Evolutionary conservation across 2,888 invertebrate species (phyloP).

Genomic region (Prosopocoilus inquinatus): DNA sequence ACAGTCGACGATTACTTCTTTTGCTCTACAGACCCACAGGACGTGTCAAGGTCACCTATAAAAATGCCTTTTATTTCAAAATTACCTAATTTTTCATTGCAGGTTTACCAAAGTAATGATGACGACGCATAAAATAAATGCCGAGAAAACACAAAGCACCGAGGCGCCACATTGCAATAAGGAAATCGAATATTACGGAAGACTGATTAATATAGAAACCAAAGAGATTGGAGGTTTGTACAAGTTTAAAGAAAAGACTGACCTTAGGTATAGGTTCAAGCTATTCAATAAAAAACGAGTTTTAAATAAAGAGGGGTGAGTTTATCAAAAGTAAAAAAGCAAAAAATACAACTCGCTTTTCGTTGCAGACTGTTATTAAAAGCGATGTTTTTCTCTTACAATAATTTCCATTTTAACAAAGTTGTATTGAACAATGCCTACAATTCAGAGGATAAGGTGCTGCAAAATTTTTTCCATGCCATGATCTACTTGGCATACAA

Average conservation of each 20-base stretch:
- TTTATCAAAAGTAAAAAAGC: not conserved
- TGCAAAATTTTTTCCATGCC: not conserved
- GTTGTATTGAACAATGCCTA: not conserved
- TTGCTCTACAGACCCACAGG: conserved; percentile 15
- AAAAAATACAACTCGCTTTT: not conserved
- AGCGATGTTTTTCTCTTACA: not conserved
- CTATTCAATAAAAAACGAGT: not conserved
- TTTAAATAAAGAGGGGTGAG: not conserved
- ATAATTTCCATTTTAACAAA: conserved; percentile 1
- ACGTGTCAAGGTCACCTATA: conserved; percentile 10
- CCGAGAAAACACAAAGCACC: conserved; percentile 16
- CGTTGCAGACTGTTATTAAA: not conserved
- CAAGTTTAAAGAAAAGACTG: not conserved
- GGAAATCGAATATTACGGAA: conserved; percentile 18
- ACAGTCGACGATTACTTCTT: conserved; percentile 26
- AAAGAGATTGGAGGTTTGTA: conserved; percentile 14
- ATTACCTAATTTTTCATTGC: not conserved
- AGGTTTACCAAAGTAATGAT: conserved; percentile 19
- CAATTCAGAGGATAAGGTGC: not conserved
- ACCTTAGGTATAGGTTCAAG: conserved; percentile 5
- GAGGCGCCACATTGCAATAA: conserved; percentile 5
- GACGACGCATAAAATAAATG: conserved; percentile 12
- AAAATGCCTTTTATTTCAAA: not conserved
- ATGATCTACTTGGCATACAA: conserved; percentile 4
- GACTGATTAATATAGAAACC: conserved; percentile 15